Base-by-base conservation (phyloP, 2,888 invertebrate species). In the Cantharis nigra region DNA sequence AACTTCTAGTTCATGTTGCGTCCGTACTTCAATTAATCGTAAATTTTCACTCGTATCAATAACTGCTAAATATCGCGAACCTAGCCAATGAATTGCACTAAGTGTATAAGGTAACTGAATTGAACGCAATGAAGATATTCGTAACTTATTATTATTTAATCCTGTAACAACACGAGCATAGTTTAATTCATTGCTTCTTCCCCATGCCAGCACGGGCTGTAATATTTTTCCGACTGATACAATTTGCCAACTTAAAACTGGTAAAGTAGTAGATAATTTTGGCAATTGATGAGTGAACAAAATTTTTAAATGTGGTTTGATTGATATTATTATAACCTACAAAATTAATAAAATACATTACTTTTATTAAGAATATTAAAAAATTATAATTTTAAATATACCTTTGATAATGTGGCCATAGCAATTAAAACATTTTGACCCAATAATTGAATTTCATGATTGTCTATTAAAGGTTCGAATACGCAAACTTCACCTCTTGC, bases 401-500 rank as follows among this genome's bases (percentile, higher is more conserved):
- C 95, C 89, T 97, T 97, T 0, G 98, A 97, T 70, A 98, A 90
- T 0, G 98, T 98, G 0, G 98, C 98, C 91, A 99, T 92, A 0
- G 98, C 98, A 74, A 98, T 92, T 76, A 98, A 91, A 74, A 94
- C 92, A 83, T 93, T 92, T 82, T 93, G 93, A 84, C 93, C 93
- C 81, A 96, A 88, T 14, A 95, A 94, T 86, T 95, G 92, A 11
- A 89, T 86, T 75, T 89, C 89, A 69, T 87, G 85, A 4, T 86
- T 90, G 70, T 88, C 85, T 13, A 88, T 82, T 13, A 95, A 88
- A 0, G 95, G 94, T 85, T 94, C 94, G 78, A 95, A 90, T 11
- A 92, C 91, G 84, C 94, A 94, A 69, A 97, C 97, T 91, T 99
- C 99, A 0, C 99, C 99, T 74, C 98, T 93, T 74, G 98, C 97